Percentiles rank a stretch among this genome's conserved stretches.
These are phyloP conservation scores for Halichoeres trimaculatus DNA, from an alignment of 2,113 vertebrate genomes.

Conservation along the genomic window DNA sequence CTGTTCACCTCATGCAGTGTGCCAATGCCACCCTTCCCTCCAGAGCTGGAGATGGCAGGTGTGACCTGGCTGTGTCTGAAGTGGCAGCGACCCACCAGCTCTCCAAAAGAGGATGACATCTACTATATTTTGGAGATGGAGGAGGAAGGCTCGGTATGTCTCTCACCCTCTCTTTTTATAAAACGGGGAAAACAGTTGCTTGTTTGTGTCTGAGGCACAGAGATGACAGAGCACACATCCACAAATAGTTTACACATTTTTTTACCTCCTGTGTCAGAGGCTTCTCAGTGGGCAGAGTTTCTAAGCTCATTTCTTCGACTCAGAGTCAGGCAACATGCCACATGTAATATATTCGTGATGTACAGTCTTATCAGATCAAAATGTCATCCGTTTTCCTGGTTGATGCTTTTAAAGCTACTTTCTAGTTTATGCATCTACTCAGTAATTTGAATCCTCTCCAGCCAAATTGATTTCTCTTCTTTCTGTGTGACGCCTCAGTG, in stretches of 20 bases:
- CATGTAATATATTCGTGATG: neutral
- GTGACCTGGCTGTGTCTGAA: slow-evolving; percentile 93
- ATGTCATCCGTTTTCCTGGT: neutral
- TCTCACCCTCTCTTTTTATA: neutral
- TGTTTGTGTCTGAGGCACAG: neutral
- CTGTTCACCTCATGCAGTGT: slow-evolving; percentile 98
- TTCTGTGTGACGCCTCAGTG: neutral
- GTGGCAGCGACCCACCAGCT: slow-evolving; percentile 93
- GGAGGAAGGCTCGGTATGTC: slow-evolving; percentile 93
- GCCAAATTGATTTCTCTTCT: neutral
- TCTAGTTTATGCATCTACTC: neutral
- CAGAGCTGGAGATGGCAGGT: slow-evolving; percentile 89
- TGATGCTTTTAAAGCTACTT: neutral
- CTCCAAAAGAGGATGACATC: slow-evolving; percentile 95
- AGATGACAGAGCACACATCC: neutral
- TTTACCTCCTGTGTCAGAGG: neutral
- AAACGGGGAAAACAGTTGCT: neutral
- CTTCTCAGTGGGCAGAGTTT: neutral
- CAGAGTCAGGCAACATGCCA: neutral
- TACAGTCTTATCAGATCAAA: too few relatives aligned
- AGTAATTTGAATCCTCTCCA: neutral
- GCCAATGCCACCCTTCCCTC: slow-evolving; percentile 91
- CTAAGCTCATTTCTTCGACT: neutral
- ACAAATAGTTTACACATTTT: neutral
- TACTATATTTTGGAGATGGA: slow-evolving; percentile 97